Conservation (phyloP, 1,140 invertebrate genomes). For the Nasonia longicornis region DNA sequence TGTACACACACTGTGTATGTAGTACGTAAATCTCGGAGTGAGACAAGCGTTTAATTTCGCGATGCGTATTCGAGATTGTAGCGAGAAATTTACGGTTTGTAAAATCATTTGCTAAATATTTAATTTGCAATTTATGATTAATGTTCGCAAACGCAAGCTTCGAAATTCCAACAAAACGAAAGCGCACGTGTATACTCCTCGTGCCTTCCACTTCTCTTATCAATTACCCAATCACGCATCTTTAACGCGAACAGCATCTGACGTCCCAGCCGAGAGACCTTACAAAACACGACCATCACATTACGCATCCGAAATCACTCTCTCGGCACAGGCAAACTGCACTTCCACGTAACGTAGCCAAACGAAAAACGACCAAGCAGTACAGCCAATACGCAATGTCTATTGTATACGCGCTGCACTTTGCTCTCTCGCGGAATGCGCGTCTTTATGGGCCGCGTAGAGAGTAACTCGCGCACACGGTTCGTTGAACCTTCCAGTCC, state of each 20-base stretch:
- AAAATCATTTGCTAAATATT: too few relatives aligned
- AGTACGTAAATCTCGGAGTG: neutral
- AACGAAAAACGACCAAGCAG: neutral
- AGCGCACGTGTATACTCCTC: neutral
- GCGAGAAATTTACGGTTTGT: too few relatives aligned
- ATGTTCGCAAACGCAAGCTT: too few relatives aligned
- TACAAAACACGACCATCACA: neutral
- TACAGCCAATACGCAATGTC: neutral
- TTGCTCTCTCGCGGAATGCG: conserved; percentile 55
- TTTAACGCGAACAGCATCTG: neutral
- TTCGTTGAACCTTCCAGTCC: conserved; percentile 54
- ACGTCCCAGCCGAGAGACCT: neutral
- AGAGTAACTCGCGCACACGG: conserved; percentile 42
- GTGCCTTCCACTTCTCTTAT: neutral
- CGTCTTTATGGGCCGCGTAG: conserved; percentile 52
- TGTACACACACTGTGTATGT: neutral
- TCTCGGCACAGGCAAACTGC: neutral
- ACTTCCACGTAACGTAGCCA: neutral
- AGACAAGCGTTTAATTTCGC: neutral
- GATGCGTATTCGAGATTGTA: neutral
- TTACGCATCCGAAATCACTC: neutral
- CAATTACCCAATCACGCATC: neutral
- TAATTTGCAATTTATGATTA: too few relatives aligned
- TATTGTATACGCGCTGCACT: conserved; percentile 43
- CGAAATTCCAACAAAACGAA: neutral